Percentiles rank a stretch among this genome's conserved stretches.
phyloP scores from a whole-genome alignment of 2,888 invertebrate species.

The Agrilus biguttatus region DNA sequence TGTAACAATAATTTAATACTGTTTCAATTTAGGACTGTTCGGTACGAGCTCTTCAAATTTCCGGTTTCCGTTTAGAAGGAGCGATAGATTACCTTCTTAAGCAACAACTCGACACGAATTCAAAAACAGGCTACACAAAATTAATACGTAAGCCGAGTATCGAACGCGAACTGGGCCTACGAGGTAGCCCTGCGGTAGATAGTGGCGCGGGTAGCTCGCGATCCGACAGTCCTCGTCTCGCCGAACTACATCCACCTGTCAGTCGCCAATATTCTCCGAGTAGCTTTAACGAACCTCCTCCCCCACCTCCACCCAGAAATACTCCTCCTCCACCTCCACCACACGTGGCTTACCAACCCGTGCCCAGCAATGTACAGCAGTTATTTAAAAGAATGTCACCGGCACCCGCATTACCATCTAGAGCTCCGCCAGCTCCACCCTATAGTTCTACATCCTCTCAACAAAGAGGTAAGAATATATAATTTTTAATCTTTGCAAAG shows the following conservation, averaged over 20 bases:
- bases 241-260: constrained; percentile 49
- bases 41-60: constrained; percentile 51
- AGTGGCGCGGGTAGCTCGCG: constrained; percentile 80
- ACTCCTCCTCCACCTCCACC: constrained; percentile 56
- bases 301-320: constrained; percentile 38
- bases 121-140: constrained; percentile 40
- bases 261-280: constrained; percentile 61
- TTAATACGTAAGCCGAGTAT: constrained; percentile 78
- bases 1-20: constrained; percentile 1
- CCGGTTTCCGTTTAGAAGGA: constrained; percentile 55
- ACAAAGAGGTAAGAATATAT: constrained; percentile 15
- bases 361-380: constrained; percentile 52
- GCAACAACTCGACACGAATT: constrained; percentile 42
- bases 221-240: constrained; percentile 73
- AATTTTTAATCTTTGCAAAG: not conserved
- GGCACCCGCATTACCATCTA: constrained; percentile 50
- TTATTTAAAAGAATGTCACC: constrained; percentile 66
- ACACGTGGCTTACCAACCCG: constrained; percentile 38
- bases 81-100: constrained; percentile 55
- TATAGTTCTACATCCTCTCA: constrained; percentile 20
- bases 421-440: constrained; percentile 48
- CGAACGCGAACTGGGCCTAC: constrained; percentile 63
- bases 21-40: constrained; percentile 44
- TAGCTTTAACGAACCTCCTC: constrained; percentile 35
- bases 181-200: constrained; percentile 77